phyloP scores from a whole-genome alignment of 2,113 vertebrate species.

The Hiodon alosoides region DNA sequence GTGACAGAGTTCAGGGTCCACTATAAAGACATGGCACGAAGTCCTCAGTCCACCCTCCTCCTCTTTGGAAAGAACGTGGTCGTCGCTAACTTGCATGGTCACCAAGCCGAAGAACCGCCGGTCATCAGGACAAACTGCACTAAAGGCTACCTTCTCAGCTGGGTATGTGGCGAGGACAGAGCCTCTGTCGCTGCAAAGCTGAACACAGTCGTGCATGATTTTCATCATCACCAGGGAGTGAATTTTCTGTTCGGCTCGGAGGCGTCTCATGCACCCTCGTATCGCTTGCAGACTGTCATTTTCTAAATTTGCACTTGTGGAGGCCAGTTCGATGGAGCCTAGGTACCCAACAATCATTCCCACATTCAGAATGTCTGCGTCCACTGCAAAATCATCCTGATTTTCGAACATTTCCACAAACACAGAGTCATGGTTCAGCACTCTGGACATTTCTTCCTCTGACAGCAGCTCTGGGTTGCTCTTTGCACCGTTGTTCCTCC shows the following conservation, averaged over 20 bases:
- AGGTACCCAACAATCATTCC: constrained; percentile 96
- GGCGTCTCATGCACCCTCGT: constrained; percentile 91
- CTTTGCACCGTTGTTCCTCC: constrained; percentile 39
- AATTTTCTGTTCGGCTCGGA: constrained; percentile 90
- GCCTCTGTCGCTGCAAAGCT: constrained; percentile 77
- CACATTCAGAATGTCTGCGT: constrained; percentile 84
- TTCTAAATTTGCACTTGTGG: constrained; percentile 78
- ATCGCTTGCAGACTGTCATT: constrained; percentile 91
- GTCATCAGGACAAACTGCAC: constrained; percentile 90
- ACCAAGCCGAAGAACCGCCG: constrained; percentile 90
- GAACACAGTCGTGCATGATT: constrained; percentile 90
- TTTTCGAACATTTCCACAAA: constrained; percentile 66
- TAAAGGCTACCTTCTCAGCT: constrained; percentile 93
- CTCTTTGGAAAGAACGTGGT: constrained; percentile 62
- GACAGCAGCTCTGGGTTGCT: constrained; percentile 64
- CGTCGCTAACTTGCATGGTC: constrained; percentile 85
- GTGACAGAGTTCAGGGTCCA: constrained; percentile 88
- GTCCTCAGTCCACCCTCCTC: constrained; percentile 79
- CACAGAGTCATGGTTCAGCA: constrained; percentile 67
- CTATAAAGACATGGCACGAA: constrained; percentile 95
- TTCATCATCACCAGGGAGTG: constrained; percentile 90
- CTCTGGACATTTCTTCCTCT: constrained; percentile 71
- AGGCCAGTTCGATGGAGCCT: constrained; percentile 92
- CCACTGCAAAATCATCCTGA: constrained; percentile 64
- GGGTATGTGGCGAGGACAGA: constrained; percentile 83